These are phyloP conservation scores for Coccyzus lansbergi DNA, from an alignment of 2,797 vertebrate species.

Conservation along the genomic window DNA sequence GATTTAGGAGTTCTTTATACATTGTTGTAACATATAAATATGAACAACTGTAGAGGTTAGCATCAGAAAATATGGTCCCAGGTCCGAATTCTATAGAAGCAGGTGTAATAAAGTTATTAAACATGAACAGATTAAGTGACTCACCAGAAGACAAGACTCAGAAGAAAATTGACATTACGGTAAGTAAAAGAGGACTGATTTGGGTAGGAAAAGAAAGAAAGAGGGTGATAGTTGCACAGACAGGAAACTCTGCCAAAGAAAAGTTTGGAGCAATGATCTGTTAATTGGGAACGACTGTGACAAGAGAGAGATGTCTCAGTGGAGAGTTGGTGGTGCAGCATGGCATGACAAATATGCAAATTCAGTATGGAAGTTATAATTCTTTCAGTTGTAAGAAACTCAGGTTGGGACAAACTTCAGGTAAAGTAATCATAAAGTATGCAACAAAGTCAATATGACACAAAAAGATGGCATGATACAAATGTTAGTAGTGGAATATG, in stretches of 20 bases:
- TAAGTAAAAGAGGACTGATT: background rate
- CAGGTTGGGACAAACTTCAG: background rate
- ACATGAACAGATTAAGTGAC: background rate
- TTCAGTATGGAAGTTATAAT: background rate
- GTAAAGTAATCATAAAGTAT: background rate
- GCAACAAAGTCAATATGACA: background rate
- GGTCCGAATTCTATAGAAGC: background rate
- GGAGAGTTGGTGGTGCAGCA: background rate
- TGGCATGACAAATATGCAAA: rapidly evolving
- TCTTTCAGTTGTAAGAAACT: background rate
- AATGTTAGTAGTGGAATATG: background rate
- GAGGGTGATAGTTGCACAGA: background rate
- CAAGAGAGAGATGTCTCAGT: background rate
- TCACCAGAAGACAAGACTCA: background rate
- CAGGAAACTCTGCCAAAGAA: background rate
- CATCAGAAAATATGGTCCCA: background rate
- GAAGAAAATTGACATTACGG: background rate
- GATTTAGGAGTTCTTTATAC: background rate
- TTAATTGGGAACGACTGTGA: background rate
- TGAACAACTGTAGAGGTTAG: background rate
- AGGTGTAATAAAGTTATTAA: background rate
- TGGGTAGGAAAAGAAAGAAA: background rate
- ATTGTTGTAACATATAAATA: background rate
- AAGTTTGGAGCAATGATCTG: background rate
- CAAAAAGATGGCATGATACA: background rate